A percentile compares a stretch with the other conserved stretches of the same genome.
These are phyloP conservation scores for Thalassarche chlororhynchos DNA, from an alignment of 2,113 vertebrate species.

Conservation along the genomic window DNA sequence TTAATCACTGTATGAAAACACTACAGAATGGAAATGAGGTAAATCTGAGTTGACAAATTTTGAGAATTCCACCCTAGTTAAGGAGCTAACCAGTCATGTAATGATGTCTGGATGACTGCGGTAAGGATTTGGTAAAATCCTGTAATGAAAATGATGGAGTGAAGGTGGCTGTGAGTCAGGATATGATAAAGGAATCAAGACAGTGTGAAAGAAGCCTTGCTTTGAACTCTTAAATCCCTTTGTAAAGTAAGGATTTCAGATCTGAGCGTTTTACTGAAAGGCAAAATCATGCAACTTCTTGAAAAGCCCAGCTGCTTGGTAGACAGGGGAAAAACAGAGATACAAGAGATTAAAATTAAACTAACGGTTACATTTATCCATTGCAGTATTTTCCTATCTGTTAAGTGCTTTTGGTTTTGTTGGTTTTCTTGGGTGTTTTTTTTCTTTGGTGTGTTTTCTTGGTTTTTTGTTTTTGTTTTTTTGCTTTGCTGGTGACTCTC, in stretches of 20 bases:
- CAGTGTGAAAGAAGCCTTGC: neutral
- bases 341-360: neutral
- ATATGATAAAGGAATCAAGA: neutral
- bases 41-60: neutral
- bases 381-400: neutral
- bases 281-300: neutral
- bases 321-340: neutral
- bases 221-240: neutral
- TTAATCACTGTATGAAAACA: neutral
- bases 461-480: neutral
- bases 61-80: neutral
- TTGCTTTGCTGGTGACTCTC: neutral
- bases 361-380: neutral
- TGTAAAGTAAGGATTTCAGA: neutral
- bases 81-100: neutral
- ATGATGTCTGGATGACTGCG: neutral
- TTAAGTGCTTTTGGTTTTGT: neutral
- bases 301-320: neutral
- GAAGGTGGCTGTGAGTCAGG: neutral
- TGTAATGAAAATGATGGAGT: neutral
- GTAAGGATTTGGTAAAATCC: neutral
- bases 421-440: too few species aligned
- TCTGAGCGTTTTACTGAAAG: neutral
- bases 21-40: neutral
- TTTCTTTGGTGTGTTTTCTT: neutral